Evolutionary conservation across 2,888 invertebrate genomes (phyloP), one percentile per base, ranked within the genome.

Genomic region (Cheilosia impressa): DNA sequence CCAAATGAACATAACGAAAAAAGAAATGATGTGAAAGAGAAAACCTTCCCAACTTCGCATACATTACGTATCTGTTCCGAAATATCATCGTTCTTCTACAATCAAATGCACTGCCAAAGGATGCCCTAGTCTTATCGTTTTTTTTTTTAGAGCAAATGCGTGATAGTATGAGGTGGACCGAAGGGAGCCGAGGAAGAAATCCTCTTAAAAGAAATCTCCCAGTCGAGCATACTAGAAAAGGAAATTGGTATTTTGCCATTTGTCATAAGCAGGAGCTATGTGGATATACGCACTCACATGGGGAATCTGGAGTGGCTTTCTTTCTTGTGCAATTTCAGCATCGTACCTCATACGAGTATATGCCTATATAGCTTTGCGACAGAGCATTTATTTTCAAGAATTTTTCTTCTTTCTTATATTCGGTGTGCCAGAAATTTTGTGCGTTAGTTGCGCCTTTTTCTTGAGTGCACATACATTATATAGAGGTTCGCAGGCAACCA

Each of bases 171-270:
- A 57, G 27, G 50, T 72, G 76, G 77, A 76, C 62, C 52, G 55
- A 22, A 58, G 45, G 60, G 22, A 65, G 43, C 66, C 53, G 13
- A 43, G 43, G 65, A 75, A 55, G 53, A 57, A 81, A 72, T 77
- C 81, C 43, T 81, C 76, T 81, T 76, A 72, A 65, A 81, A 77
- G 76, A 80, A 85, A 77, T 77, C 72, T 77, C 62, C 76, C 60
- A 81, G 68, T 85, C 77, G 76, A 85, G 84, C 75, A 80, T 76
- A 76, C 79, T 79, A 79, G 79, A 79, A 84, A 76, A 85, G 85
- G 76, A 85, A 85, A 85, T 85, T 81, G 81, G 76, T 77, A 81
- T 85, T 81, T 85, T 77, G 63, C 81, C 66, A 81, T 85, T 85
- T 85, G 85, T 85, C 85, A 85, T 85, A 80, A 81, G 76, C 85